Evolutionary conservation across 2,888 invertebrate species (phyloP), one percentile per base, ranked within the genome.

Genomic region (Caenorhabditis imperialis): DNA sequence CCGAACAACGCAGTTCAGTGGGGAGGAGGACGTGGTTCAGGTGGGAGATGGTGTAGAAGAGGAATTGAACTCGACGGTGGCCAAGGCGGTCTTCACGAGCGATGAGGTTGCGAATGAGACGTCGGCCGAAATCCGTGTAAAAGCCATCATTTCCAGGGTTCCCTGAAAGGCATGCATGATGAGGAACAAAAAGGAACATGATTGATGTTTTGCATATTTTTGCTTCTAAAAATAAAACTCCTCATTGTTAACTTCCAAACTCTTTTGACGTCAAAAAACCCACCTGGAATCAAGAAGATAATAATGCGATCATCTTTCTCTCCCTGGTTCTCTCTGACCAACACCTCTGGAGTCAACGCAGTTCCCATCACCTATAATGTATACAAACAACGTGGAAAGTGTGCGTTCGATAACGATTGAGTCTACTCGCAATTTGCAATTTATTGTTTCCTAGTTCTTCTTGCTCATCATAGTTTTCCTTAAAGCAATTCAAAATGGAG

Each of bases 91-190:
- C 79, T 48, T 77, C 79, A n/a, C 79, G 47, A 10, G 77, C 75
- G 30, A 77, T 65, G 30, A 79, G 38, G 40, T 79, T 80, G 48
- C 77, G 71, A 12, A 85, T 67, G 7, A 85, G 44, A 8, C 67
- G 70, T 22, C 71, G 54, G 2, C 84, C 84, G 50, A 86, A 86
- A 25, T 84, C 81, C 1, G 82, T 75, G 63, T 86, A 86, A 54
- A 86, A 85, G 6, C 77, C 78, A 16, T 86, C 85, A 75, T 85
- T 85, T n/a, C 85, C 85, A 7, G 85, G 85, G 48, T 85, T 85
- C 3, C 85, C 85, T 81, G 63, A 8, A 55, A 44, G 20, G 8
- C 10, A 44, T 30, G 30, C 20, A 23, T 33, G 37, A 20, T 30
- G 47, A n/a, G n/a, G n/a, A n/a, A n/a, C n/a, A n/a, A n/a, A n/a